Evolutionary conservation across 2,113 vertebrate species (phyloP).

Genomic region (Cottus gobio): DNA sequence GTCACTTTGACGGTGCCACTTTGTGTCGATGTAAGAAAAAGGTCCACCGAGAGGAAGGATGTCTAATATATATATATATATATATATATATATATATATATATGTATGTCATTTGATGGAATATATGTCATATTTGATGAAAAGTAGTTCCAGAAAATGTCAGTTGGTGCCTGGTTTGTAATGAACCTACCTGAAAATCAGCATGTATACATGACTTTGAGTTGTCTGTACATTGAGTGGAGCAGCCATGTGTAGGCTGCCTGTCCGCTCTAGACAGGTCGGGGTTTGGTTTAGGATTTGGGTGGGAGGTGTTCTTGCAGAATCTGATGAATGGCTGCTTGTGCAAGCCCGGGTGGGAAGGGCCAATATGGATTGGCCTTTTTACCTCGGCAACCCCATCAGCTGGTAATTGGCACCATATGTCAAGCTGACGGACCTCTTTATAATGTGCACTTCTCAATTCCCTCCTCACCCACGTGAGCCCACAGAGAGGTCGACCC

Average conservation of each 20-base stretch:
- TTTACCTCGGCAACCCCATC: conserved; percentile 72
- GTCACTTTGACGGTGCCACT: background rate
- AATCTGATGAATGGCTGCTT: conserved; percentile 77
- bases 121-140: background rate
- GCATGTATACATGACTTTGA: conserved; percentile 48
- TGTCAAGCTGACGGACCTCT: conserved; percentile 70
- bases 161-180: conserved; percentile 5
- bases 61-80: too few species aligned
- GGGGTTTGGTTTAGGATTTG: conserved; percentile 69
- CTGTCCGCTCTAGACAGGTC: conserved; percentile 64
- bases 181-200: conserved; percentile 30
- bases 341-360: conserved; percentile 72
- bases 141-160: conserved; percentile 9
- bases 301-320: conserved; percentile 62
- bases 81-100: too few species aligned
- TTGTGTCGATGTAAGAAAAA: background rate
- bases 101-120: too few species aligned
- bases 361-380: conserved; percentile 75
- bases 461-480: conserved; percentile 24
- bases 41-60: background rate
- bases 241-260: conserved; percentile 57
- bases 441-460: conserved; percentile 54
- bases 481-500: conserved; percentile 5
- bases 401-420: conserved; percentile 81
- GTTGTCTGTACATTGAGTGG: conserved; percentile 46